These are phyloP conservation scores for Clistopyga incitator DNA, from an alignment of 2,888 invertebrate species.

Conservation along the genomic window DNA sequence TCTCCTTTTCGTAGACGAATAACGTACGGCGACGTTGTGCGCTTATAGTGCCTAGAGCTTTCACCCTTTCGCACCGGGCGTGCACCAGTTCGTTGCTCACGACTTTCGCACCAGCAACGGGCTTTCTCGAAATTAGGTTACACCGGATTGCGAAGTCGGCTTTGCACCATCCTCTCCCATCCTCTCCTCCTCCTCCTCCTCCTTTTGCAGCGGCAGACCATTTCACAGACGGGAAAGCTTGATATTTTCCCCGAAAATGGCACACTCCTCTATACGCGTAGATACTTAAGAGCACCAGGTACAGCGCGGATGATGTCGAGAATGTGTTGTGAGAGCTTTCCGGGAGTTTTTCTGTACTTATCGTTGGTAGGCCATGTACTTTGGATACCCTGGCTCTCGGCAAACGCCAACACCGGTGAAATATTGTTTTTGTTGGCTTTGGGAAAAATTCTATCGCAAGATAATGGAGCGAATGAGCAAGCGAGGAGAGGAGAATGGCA, in stretches of 20 bases:
- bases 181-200: neutral
- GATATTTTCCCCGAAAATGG: constrained; percentile 64
- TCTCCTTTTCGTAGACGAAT: constrained; percentile 58
- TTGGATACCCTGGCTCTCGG: neutral
- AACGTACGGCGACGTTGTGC: constrained; percentile 49
- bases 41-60: constrained; percentile 41
- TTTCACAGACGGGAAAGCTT: constrained; percentile 66
- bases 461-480: constrained; percentile 38
- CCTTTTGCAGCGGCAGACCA: constrained; percentile 34
- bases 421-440: constrained; percentile 19
- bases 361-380: constrained; percentile 32
- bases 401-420: neutral
- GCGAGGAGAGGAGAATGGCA: neutral
- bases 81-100: constrained; percentile 34
- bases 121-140: constrained; percentile 68
- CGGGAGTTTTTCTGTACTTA: constrained; percentile 51
- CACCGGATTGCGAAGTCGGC: constrained; percentile 66
- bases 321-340: constrained; percentile 30
- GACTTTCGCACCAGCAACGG: constrained; percentile 41
- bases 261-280: constrained; percentile 4
- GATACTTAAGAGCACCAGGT: constrained; percentile 9
- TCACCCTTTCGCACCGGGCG: constrained; percentile 29
- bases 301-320: constrained; percentile 36
- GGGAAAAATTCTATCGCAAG: constrained; percentile 49
- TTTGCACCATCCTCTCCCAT: constrained; percentile 42